phyloP scores from a whole-genome alignment of 2,113 vertebrate genomes.

The Acrocephalus arundinaceus region DNA sequence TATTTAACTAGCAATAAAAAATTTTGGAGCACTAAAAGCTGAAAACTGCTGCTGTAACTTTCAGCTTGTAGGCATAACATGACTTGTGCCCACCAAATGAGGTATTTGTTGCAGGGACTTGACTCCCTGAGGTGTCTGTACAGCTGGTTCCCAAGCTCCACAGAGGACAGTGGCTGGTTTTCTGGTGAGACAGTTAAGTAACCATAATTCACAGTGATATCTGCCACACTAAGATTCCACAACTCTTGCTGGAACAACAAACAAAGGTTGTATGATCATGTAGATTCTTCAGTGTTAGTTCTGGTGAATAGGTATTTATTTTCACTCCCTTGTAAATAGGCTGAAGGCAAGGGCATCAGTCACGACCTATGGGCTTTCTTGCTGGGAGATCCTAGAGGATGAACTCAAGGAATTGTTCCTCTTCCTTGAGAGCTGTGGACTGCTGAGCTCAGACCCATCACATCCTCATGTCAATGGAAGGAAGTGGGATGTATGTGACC shows the following conservation, averaged over 20 bases:
- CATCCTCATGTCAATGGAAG: not conserved
- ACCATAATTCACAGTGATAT: not conserved
- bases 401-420: accelerated
- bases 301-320: not conserved
- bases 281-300: not conserved
- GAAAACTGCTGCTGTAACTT: not conserved
- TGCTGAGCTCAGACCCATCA: not conserved
- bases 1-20: conserved; percentile 52
- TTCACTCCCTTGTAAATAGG: not conserved
- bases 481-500: not conserved
- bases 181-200: not conserved
- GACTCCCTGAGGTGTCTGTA: not conserved
- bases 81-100: not conserved
- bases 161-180: not conserved
- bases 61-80: not conserved
- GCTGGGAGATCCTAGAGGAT: not conserved
- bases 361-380: not conserved
- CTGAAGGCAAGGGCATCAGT: not conserved
- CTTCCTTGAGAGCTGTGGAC: not conserved
- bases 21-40: not conserved
- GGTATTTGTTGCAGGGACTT: not conserved
- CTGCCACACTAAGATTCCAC: not conserved
- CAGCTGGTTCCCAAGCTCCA: not conserved
- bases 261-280: accelerated
- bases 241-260: not conserved